Base-by-base conservation (phyloP, 2,888 invertebrate species). In the Heliconius erato region DNA sequence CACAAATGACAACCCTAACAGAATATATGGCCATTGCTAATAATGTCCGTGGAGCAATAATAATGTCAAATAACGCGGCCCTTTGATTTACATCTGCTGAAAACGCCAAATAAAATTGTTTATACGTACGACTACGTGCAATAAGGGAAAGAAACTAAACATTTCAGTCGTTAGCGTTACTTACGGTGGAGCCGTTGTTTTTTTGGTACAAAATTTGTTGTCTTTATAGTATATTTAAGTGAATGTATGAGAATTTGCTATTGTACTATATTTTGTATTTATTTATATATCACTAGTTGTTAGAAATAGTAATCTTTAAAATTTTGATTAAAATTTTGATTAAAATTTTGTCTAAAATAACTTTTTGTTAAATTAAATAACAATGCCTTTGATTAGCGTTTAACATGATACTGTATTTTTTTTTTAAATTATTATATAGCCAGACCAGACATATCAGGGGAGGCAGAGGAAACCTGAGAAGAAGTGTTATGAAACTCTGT, bases 61-160 rank as follows among this genome's bases (percentile, higher is more conserved):
- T 92, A 92, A 91, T 88, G 92, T 92, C 93, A 92, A 94, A 94
- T 95, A 94, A 94, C 91, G 90, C 86, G 87, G 89, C 87, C 90
- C 88, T 90, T 91, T 94, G 94, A 95, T 94, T 95, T 94, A 94
- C 90, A 89, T 90, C 89, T 90, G 89, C 87, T 86, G 80, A 87
- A 91, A 89, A 89, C 82, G 78, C 74, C 80, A 87, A 91, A 93
- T 92, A 91, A 91, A 92, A 92, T 90, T 89, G 91, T 91, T 91
- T 92, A 91, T 82, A 72, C 44, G 54, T 67, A 28, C 44, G 49
- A 35, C 90, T 82, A 67, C 59, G 54, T 44, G n/a, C 44, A 65
- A 76, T 76, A 76, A 26, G 59, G 35, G 63, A 63, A 40, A 76
- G 63, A 40, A 76, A 63, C 40, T 76, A 63, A 76, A 76, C 16